Evolutionary conservation across 1,140 invertebrate species (phyloP).

Genomic region (Drosophila biarmipes): DNA sequence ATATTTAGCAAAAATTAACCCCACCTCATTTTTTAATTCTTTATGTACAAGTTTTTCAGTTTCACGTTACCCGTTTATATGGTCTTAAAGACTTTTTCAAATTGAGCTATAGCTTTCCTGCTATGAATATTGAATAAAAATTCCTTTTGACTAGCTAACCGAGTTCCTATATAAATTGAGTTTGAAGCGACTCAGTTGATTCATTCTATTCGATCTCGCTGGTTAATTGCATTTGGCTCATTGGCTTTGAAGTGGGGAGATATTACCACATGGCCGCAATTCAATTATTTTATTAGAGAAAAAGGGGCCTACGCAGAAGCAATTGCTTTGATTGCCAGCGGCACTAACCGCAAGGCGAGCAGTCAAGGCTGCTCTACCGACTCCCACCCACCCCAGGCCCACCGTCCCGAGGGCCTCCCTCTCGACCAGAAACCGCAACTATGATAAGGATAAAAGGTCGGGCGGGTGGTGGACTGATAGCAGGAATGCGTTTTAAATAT

Average conservation of each 20-base stretch:
- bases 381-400: neutral
- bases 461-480: conserved; percentile 42
- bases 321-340: conserved; percentile 76
- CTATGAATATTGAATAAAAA: conserved; percentile 18
- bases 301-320: conserved; percentile 36
- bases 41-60: no score
- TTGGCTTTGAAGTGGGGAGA: conserved; percentile 69
- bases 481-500: conserved; percentile 71
- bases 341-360: conserved; percentile 58
- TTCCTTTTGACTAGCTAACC: conserved; percentile 14
- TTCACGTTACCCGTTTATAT: no score
- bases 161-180: conserved; percentile 20
- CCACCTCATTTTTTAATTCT: no score
- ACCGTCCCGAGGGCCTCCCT: neutral
- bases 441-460: conserved; percentile 47
- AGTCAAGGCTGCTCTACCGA: conserved; percentile 25
- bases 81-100: neutral
- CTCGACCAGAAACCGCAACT: conserved; percentile 48
- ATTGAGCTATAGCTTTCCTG: neutral
- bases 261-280: conserved; percentile 74
- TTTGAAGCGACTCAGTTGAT: conserved; percentile 24
- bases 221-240: conserved; percentile 68
- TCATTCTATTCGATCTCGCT: conserved; percentile 11
- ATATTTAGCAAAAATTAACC: no score
- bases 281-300: conserved; percentile 78